phyloP scores from a whole-genome alignment of 2,113 vertebrate species.

The Nothobranchius furzeri region DNA sequence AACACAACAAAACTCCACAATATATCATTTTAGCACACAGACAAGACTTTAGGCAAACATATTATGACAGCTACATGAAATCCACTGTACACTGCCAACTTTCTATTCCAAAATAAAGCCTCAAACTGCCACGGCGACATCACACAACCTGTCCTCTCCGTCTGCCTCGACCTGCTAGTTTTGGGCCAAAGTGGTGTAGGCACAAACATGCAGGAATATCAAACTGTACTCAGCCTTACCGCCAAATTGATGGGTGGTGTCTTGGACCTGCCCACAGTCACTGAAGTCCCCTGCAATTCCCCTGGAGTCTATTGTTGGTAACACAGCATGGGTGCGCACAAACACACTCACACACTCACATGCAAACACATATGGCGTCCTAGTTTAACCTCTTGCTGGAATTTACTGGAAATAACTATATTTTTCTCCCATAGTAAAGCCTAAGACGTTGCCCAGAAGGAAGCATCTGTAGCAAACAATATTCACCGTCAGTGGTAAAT shows the following conservation, averaged over 20 bases:
- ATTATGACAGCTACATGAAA: constrained; percentile 42
- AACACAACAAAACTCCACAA: constrained; percentile 12
- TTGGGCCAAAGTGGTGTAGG: constrained; percentile 66
- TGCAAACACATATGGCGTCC: constrained; percentile 69
- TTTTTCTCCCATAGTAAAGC: constrained; percentile 21
- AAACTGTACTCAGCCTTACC: constrained; percentile 79
- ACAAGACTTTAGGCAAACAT: constrained; percentile 31
- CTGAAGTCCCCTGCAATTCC: constrained; percentile 80
- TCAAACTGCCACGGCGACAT: constrained; percentile 72
- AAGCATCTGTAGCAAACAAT: constrained; percentile 4
- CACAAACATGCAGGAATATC: constrained; percentile 80
- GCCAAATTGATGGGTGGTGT: constrained; percentile 83
- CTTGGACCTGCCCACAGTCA: constrained; percentile 78
- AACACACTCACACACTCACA: constrained; percentile 30
- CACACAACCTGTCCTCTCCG: constrained; percentile 70
- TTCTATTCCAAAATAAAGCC: constrained; percentile 59
- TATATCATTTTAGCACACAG: constrained; percentile 24
- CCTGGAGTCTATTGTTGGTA: constrained; percentile 78
- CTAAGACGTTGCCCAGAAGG: constrained; percentile 24
- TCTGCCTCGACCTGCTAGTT: constrained; percentile 74
- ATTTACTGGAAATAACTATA: constrained; percentile 58
- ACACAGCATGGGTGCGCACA: constrained; percentile 59
- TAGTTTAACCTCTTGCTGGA: constrained; percentile 73
- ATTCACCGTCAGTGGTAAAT: constrained; percentile 18
- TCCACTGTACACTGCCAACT: constrained; percentile 38